Evolutionary conservation across 2,797 vertebrate species (phyloP), one percentile per base, ranked within the genome.

Genomic region (Parauchenoglanis ngamensis): DNA sequence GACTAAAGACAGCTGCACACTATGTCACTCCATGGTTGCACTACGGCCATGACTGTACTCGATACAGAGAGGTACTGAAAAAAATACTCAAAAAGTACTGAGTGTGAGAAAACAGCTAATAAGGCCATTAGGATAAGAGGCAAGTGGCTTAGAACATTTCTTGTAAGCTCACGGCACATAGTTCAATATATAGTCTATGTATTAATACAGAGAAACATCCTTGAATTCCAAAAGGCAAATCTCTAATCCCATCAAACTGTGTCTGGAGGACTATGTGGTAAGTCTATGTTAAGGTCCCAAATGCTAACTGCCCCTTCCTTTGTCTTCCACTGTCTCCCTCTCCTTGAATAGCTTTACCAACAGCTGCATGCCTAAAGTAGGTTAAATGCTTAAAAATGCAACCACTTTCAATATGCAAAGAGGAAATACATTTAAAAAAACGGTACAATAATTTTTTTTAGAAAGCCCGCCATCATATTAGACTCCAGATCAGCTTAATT

Each of bases 301-400:
- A 40, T 19, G 61, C 59, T 70, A 79, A 84, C 28, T 78, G n/a
- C 25, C 80, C 52, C 44, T 70, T 68, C 54, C 44, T 63, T 61
- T 54, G 68, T 68, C 63, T 85, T 85, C 40, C 54, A 75, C 78
- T 23, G 63, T 0, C 12, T 85, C 80, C 57, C 76, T 89, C 61
- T 68, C 61, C 86, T 59, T 61, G 40, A 79, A 81, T 63, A 40
- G 35, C 83, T 85, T 87, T 85, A 83, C 17, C 25, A 93, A 94
- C 92, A 94, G 93, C 94, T 94, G 93, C 92, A 57, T n/a, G 17
- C 52, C 56, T 83, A 79, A 93, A 89, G 88, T 86, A 89, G 89
- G 88, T 91, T 89, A 90, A 87, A 78, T 19, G 86, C 89, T 86
- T 89, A 44, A 56, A 76, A 76, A 76, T 15, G 12, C 15, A 59